Base-by-base conservation (phyloP, 2,888 invertebrate species). In the Noctua pronuba region DNA sequence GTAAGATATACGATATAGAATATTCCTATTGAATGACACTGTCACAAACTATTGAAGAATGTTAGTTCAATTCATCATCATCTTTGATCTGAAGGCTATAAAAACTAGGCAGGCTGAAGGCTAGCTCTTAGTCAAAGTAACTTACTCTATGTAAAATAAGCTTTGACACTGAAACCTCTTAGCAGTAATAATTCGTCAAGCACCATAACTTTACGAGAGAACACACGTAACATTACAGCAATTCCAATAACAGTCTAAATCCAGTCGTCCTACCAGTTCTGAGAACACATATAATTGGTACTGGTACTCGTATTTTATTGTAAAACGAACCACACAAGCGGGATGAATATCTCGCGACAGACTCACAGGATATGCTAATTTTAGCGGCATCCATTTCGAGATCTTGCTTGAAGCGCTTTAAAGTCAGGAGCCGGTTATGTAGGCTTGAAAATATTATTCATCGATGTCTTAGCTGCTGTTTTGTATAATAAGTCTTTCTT, bases 351-450 rank as follows among this genome's bases (percentile, higher is more conserved):
- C 82, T 83, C 81, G 87, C 83, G 86, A 86, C 88, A 82, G 85
- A 82, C 80, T 82, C 75, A 73, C 84, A 88, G 88, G 89, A 88
- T 87, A 90, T 89, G 88, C 79, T 89, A 88, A 90, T 89, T 88
- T 89, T 86, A 89, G 77, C 71, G 62, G 79, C 79, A 82, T 84
- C 82, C 88, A 88, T 87, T 86, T 74, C 78, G 80, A 80, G 77
- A 80, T 80, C 80, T 80, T 71, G 82, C 79, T 77, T 77, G 65
- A 71, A 81, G 70, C 77, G 80, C 78, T 86, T 87, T 85, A 84
- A 73, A 81, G 81, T 79, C 70, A 35, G 76, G 77, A 67, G 72
- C 79, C 69, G 76, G 83, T 79, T 73, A 35, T 64, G 58, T 69
- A 69, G 52, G 44, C 49, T 78, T 79, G 75, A 80, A 75, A 77